Conservation (phyloP, 2,113 vertebrate species). For the Dolichallabes microphthalmus region DNA sequence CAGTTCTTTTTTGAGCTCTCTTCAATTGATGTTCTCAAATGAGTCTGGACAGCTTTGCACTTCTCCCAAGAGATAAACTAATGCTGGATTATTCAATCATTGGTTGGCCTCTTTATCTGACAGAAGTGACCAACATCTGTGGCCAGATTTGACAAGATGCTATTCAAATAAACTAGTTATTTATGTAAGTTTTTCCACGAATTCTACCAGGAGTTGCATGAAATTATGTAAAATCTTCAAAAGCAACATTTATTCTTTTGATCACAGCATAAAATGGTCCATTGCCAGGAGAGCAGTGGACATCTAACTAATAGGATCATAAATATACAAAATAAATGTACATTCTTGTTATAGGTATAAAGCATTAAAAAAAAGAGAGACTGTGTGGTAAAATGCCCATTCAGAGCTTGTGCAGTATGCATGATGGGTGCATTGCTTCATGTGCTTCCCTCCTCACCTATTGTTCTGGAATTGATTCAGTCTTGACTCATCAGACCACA, state of each 20-base stretch:
- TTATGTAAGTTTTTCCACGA: neutral
- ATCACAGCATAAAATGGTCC: neutral
- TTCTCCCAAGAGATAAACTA: slow-evolving; percentile 39
- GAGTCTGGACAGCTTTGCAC: slow-evolving; percentile 29
- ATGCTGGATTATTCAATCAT: slow-evolving; percentile 43
- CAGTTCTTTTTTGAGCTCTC: slow-evolving; percentile 20
- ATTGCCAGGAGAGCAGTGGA: neutral
- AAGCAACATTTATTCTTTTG: neutral
- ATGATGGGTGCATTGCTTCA: too few relatives aligned
- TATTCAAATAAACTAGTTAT: neutral
- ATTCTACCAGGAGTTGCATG: neutral
- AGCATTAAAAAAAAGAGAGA: too few relatives aligned
- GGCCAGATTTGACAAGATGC: slow-evolving; percentile 16
- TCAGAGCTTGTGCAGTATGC: too few relatives aligned
- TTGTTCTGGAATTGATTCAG: too few relatives aligned
- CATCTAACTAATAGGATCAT: neutral
- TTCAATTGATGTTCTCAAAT: slow-evolving; percentile 32
- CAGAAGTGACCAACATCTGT: slow-evolving; percentile 44
- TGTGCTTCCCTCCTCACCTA: too few relatives aligned
- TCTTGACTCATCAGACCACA: too few relatives aligned
- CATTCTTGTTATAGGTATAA: too few relatives aligned
- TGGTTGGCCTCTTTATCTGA: slow-evolving; percentile 26
- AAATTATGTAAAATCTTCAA: neutral
- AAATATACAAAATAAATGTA: too few relatives aligned
- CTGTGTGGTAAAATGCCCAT: too few relatives aligned